Evolutionary conservation across 2,797 vertebrate genomes (phyloP).

Genomic region (Peromyscus eremicus): DNA sequence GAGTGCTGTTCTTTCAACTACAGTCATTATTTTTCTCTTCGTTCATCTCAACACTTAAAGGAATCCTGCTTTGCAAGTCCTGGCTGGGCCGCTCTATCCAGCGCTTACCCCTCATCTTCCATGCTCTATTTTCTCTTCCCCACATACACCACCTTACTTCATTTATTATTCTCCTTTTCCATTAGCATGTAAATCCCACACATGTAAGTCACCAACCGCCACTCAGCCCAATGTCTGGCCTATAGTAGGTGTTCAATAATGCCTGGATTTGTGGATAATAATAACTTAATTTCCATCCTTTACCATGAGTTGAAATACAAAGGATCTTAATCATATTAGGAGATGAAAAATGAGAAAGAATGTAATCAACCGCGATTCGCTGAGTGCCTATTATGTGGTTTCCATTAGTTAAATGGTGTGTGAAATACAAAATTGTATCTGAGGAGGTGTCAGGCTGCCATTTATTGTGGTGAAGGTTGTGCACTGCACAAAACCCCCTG

Average conservation of each 20-base stretch:
- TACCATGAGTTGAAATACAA: constrained; percentile 51
- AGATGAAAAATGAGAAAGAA: constrained; percentile 58
- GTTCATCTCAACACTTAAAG: background rate
- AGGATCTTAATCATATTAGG: constrained; percentile 41
- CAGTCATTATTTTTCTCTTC: background rate
- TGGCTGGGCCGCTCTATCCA: background rate
- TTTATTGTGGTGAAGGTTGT: constrained; percentile 14
- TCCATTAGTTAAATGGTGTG: constrained; percentile 57
- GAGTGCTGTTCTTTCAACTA: background rate
- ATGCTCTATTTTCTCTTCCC: background rate
- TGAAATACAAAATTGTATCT: constrained; percentile 37
- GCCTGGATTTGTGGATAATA: constrained; percentile 17
- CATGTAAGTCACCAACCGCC: background rate
- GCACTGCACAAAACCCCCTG: background rate
- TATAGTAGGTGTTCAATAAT: background rate
- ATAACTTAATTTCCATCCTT: background rate
- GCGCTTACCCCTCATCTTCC: background rate
- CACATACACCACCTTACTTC: background rate
- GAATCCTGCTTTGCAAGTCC: background rate
- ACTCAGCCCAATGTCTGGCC: background rate
- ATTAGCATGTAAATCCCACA: background rate
- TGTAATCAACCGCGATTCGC: constrained; percentile 31
- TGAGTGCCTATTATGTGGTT: constrained; percentile 30
- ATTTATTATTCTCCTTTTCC: background rate
- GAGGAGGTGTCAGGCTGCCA: background rate